phyloP scores from a whole-genome alignment of 2,797 vertebrate genomes.

The Acanthopagrus latus region DNA sequence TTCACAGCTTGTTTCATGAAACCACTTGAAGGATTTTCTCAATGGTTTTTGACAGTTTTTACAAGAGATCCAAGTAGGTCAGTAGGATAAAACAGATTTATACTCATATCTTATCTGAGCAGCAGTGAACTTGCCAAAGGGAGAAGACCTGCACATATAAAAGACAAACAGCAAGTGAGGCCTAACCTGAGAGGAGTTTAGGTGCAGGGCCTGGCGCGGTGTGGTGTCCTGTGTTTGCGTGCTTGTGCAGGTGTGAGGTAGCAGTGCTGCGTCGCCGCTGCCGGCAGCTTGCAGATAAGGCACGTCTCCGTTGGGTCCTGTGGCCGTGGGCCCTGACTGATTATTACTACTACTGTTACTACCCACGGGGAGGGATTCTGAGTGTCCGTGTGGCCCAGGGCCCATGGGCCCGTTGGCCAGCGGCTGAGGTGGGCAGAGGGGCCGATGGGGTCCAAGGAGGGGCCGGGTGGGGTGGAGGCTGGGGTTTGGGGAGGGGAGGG shows the following conservation, averaged over 20 bases:
- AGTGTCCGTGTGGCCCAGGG: constrained; percentile 78
- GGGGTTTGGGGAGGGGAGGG: constrained; percentile 93
- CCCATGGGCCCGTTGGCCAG: constrained; percentile 94
- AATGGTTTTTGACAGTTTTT: constrained; percentile 2
- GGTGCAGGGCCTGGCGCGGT: constrained; percentile 94
- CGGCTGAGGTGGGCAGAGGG: constrained; percentile 89
- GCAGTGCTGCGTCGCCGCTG: constrained; percentile 88
- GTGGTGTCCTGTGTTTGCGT: constrained; percentile 89
- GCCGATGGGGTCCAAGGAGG: constrained; percentile 88
- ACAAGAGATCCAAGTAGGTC: constrained; percentile 29
- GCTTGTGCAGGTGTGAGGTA: constrained; percentile 99
- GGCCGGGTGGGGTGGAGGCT: constrained; percentile 89
- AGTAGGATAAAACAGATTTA: constrained; percentile 30
- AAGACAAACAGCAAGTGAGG: rapidly evolving
- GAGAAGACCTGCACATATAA: not conserved
- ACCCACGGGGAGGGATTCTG: constrained; percentile 65
- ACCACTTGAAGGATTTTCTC: constrained; percentile 9
- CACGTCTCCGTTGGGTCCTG: constrained; percentile 99
- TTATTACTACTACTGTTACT: constrained; percentile 89
- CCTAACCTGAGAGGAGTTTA: constrained; percentile 97
- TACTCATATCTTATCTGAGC: not conserved
- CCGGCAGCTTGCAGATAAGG: constrained; percentile 96
- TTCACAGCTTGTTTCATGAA: constrained; percentile 13
- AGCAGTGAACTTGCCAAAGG: not conserved
- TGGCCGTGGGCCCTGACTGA: constrained; percentile 89